Conservation (phyloP, 2,888 invertebrate genomes). For the Argyresthia albistria region DNA sequence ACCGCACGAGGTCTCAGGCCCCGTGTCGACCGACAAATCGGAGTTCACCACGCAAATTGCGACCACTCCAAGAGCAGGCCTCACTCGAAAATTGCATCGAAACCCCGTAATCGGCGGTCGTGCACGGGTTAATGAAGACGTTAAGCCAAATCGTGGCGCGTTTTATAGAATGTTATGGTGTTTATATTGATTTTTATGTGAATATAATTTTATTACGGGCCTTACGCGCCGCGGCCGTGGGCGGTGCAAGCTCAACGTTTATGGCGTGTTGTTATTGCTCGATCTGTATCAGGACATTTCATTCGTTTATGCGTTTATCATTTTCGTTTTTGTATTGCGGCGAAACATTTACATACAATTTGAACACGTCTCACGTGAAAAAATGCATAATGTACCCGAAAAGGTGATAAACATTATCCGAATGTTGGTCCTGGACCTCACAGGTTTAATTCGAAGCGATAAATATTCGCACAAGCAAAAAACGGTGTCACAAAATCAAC, state of each 20-base stretch:
- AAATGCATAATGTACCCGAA: background rate
- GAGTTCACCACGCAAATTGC: slow-evolving; percentile 56
- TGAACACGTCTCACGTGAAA: background rate
- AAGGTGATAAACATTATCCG: background rate
- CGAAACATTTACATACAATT: slow-evolving; percentile 2
- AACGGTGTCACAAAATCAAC: slow-evolving; percentile 62
- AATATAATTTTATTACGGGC: slow-evolving; percentile 46
- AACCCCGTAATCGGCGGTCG: slow-evolving; percentile 49
- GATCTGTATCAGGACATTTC: slow-evolving; percentile 12
- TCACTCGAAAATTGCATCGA: slow-evolving; percentile 51
- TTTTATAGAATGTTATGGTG: slow-evolving; percentile 47
- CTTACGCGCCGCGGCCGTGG: slow-evolving; percentile 21
- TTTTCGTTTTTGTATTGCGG: background rate
- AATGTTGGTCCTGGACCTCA: slow-evolving; percentile 1
- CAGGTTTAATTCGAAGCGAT: slow-evolving; percentile 17
- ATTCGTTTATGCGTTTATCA: slow-evolving; percentile 6
- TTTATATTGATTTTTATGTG: slow-evolving; percentile 64
- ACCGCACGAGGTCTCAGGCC: slow-evolving; percentile 19
- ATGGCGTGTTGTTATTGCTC: slow-evolving; percentile 21
- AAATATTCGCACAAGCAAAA: slow-evolving; percentile 22
- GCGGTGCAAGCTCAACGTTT: slow-evolving; percentile 22
- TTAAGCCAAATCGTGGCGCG: slow-evolving; percentile 53
- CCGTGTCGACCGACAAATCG: slow-evolving; percentile 49
- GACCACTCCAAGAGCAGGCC: slow-evolving; percentile 20
- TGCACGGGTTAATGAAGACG: slow-evolving; percentile 62